Percentiles rank a stretch among this genome's conserved stretches.
Evolutionary conservation across 2,113 vertebrate species (phyloP).

Genomic region (Phylloscopus trochiloides): DNA sequence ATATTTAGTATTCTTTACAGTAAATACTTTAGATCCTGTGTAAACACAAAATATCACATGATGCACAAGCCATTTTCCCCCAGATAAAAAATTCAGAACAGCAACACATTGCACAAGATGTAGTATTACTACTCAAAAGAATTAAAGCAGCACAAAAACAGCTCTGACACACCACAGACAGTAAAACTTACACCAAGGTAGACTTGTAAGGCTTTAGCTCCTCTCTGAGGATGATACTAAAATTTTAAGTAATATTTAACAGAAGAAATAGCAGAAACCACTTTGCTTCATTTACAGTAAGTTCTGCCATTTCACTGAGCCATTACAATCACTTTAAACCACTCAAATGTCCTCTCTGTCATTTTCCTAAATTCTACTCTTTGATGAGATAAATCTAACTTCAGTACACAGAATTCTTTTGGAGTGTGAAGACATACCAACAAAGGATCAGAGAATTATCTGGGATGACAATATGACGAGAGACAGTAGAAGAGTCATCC

Average conservation of each 20-base stretch:
- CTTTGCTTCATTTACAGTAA: neutral
- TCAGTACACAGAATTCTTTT: neutral
- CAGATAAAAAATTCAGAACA: neutral
- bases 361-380: neutral
- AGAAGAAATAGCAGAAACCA: neutral
- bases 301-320: constrained; percentile 9
- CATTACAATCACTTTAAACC: neutral
- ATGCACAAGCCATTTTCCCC: neutral
- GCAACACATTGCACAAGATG: neutral
- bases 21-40: neutral
- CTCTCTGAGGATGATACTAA: neutral
- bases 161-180: neutral
- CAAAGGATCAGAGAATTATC: neutral
- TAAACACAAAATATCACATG: neutral
- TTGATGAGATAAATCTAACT: neutral
- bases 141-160: neutral
- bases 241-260: neutral
- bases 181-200: neutral
- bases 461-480: neutral
- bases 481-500: neutral
- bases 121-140: neutral
- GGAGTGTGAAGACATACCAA: neutral
- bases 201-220: neutral
- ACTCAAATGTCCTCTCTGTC: neutral
- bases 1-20: neutral